Conservation (phyloP, 2,888 invertebrate species). For the Beris morrisii region DNA sequence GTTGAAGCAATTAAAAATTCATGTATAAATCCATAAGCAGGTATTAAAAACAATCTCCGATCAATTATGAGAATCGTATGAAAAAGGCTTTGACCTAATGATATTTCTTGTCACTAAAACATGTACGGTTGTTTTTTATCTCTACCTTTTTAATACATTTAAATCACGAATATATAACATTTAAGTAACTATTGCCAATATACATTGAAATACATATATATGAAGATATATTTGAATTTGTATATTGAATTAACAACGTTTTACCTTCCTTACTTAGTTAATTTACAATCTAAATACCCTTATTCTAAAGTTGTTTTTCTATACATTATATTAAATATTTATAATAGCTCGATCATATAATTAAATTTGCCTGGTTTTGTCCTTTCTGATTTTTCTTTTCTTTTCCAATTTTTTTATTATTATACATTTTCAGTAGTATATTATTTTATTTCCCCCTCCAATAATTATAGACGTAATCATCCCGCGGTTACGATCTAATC, state of each 20-base stretch:
- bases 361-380: neutral
- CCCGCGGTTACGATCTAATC: neutral
- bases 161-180: slow-evolving; percentile 27
- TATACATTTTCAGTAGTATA: neutral
- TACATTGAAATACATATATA: slow-evolving; percentile 36
- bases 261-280: neutral
- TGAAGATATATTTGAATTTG: slow-evolving; percentile 21
- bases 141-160: no score
- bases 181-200: slow-evolving; percentile 42
- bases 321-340: neutral
- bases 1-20: no score
- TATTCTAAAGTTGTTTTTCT: neutral
- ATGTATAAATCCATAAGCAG: no score
- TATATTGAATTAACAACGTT: slow-evolving; percentile 31
- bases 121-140: no score
- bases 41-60: no score
- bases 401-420: neutral
- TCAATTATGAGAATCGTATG: no score
- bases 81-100: no score
- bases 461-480: slow-evolving; percentile 17
- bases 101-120: no score
- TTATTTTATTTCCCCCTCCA: neutral
- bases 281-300: neutral
- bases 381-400: neutral
- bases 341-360: neutral